Evolutionary conservation across 2,797 vertebrate genomes (phyloP), one percentile per base, ranked within the genome.

Genomic region (Sandelia bainsii): DNA sequence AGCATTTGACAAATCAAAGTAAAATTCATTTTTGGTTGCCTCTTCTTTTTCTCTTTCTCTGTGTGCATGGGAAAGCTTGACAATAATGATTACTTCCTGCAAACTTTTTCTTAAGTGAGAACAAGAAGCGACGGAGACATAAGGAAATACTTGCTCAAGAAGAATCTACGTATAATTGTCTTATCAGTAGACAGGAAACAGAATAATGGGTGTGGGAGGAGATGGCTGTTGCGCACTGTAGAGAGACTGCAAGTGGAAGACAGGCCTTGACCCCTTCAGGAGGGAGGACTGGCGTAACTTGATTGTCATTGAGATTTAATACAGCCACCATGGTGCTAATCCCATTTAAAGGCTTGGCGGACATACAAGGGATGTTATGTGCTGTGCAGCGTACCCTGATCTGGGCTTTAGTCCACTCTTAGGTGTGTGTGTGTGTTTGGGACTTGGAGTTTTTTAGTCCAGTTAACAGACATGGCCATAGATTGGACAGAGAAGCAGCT

Each of bases 271-370:
- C 40, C 80, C 80, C 81, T 69, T 59, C 4, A 0, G 64, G 79
- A 48, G 57, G 62, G 62, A 50, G 34, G 46, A 19, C 69, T 63
- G 74, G 83, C 56, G 7, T 87, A 90, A 89, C 84, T 85, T 76
- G 72, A 92, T 91, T 91, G 84, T 91, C 84, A 89, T 83, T 88
- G 82, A 87, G 87, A 91, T 90, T 89, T 87, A 84, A 88, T 88
- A 73, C 83, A 82, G 79, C 60, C n/a, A 50, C 64, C 81, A 58
- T 42, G 65, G 72, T 69, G 59, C 86, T 92, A 92, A 93, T 92
- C 89, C 83, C 71, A 72, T 92, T 91, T 77, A 66, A 64, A 74
- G 77, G 69, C 84, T 90, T 45, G 61, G 71, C 74, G 69, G 81
- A 84, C 74, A 80, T 84, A 75, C 40, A 13, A 61, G 62, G 72